phyloP scores from a whole-genome alignment of 2,113 vertebrate genomes.

The Nibea albiflora region DNA sequence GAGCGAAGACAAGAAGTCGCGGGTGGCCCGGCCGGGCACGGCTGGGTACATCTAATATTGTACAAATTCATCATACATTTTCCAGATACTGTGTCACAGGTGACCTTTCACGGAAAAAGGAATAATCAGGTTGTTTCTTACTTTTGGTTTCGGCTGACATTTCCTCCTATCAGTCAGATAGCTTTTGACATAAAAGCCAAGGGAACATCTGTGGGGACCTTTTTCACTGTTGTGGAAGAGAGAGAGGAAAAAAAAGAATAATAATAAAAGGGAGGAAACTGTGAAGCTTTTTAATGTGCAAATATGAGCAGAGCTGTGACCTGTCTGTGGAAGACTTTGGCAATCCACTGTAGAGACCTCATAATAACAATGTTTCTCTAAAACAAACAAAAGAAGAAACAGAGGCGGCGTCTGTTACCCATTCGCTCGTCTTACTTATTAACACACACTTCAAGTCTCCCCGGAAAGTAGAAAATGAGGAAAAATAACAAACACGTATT shows the following conservation, averaged over 20 bases:
- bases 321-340: constrained; percentile 19
- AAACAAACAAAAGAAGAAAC: constrained; percentile 49
- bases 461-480: constrained; percentile 25
- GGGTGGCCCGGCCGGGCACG: not conserved
- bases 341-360: constrained; percentile 31
- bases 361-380: constrained; percentile 35
- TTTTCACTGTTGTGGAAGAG: constrained; percentile 31
- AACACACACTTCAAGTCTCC: constrained; percentile 43
- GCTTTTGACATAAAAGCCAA: constrained; percentile 68
- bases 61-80: constrained; percentile 62
- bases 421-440: constrained; percentile 42
- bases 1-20: not conserved
- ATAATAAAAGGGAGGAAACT: constrained; percentile 45
- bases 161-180: constrained; percentile 70
- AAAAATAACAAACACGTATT: constrained; percentile 48
- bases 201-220: constrained; percentile 59
- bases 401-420: not conserved
- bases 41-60: constrained; percentile 39
- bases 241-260: not conserved
- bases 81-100: constrained; percentile 50
- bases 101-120: constrained; percentile 71
- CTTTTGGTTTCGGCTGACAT: constrained; percentile 73
- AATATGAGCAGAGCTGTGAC: constrained; percentile 53
- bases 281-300: constrained; percentile 59
- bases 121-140: constrained; percentile 71